Conservation (phyloP, 2,797 vertebrate species). For the Cottoperca gobio region DNA sequence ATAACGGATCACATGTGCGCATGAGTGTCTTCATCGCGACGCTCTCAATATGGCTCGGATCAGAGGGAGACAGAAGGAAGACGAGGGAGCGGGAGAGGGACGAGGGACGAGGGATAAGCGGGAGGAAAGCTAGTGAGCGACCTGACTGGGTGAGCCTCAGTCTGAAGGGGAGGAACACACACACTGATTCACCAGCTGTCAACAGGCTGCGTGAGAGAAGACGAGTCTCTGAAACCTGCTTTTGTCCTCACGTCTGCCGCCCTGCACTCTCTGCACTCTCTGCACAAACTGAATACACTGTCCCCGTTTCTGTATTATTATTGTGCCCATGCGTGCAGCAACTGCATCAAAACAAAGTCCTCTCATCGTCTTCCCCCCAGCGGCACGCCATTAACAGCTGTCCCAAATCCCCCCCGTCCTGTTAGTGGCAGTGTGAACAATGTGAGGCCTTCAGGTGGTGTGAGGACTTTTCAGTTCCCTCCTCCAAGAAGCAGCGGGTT, state of each 20-base stretch:
- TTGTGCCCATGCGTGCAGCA: conserved; percentile 36
- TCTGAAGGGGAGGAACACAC: conserved; percentile 79
- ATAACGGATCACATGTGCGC: conserved; percentile 46
- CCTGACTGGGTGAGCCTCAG: conserved; percentile 65
- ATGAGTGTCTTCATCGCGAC: conserved; percentile 20
- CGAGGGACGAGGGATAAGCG: conserved; percentile 45
- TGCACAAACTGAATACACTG: conserved; percentile 20
- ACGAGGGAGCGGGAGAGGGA: conserved; percentile 34
- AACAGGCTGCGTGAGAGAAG: conserved; percentile 42
- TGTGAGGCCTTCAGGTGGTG: conserved; percentile 40
- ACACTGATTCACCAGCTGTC: conserved; percentile 81
- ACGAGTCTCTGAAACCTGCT: conserved; percentile 32
- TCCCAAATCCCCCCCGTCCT: conserved; percentile 45
- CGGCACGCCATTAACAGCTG: conserved; percentile 58
- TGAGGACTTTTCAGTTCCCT: conserved; percentile 26
- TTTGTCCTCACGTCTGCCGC: conserved; percentile 39
- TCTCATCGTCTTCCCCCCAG: conserved; percentile 39
- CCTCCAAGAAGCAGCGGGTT: conserved; percentile 45
- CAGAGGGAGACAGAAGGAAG: conserved; percentile 51
- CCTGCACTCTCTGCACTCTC: conserved; percentile 13
- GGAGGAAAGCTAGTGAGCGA: conserved; percentile 63
- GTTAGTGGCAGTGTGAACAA: conserved; percentile 71
- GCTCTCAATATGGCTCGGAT: conserved; percentile 50
- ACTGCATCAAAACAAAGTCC: conserved; percentile 57
- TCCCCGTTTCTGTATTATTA: conserved; percentile 10